Evolutionary conservation across 2,888 invertebrate genomes (phyloP), one percentile per base, ranked within the genome.

Genomic region (Phrixothrix hirtus): DNA sequence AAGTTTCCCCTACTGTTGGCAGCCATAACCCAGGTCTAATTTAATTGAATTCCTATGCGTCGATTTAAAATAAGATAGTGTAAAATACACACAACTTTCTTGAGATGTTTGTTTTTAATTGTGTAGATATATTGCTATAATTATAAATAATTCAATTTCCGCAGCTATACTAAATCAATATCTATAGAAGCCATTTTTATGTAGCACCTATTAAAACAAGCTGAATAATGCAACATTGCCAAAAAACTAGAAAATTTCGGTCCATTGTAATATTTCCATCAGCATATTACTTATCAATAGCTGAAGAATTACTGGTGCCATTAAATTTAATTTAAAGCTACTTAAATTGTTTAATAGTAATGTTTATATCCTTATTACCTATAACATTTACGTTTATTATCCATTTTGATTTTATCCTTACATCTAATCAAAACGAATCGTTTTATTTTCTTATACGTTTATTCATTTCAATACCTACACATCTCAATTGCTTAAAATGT

Each of bases 261-360:
- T n/a, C n/a, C n/a, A n/a, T n/a, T n/a, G n/a, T n/a, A n/a, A n/a
- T n/a, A n/a, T n/a, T n/a, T n/a, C n/a, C n/a, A 55, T 47, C 44
- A 35, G 47, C 50, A 53, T 36, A 26, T 48, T 56, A 43, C 47
- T 53, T 58, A 58, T 58, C 58, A 54, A 54, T 56, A 58, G 43
- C 26, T 44, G 37, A 43, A 48, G 45, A 30, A 42, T 13, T 30
- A 25, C 43, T 37, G 9, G 21, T 31, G 41, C 34, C 30, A 34
- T 46, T 45, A 52, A 52, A 41, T 36, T 29, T 52, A 52, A 52
- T 46, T 52, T 46, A 52, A 46, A 45, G 46, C 34, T 46, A 17
- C n/a, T 39, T 51, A 51, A 51, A 51, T 32, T 31, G 32, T 41
- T 51, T 50, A 50, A 25, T 21, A 12, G 14, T 11, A 31, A 42